These are phyloP conservation scores for Philypnodon macrostomus DNA, from an alignment of 2,797 vertebrate species.

Conservation along the genomic window DNA sequence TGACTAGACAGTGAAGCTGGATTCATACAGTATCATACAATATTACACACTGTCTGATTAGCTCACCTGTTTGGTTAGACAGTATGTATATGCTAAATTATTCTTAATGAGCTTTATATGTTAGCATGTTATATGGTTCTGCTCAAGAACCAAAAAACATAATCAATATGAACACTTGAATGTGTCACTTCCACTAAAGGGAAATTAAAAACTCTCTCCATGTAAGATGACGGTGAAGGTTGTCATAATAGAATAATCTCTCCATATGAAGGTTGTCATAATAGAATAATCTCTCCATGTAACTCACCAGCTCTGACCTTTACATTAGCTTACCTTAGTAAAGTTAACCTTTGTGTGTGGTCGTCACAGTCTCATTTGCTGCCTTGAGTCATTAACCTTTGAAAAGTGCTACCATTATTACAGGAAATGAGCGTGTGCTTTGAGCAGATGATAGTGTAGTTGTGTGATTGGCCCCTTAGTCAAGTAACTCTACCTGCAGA, in stretches of 20 bases:
- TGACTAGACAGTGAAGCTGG: conserved; percentile 47
- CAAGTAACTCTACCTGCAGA: conserved; percentile 60
- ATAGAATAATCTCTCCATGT: too few relatives aligned
- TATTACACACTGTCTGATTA: conserved; percentile 43
- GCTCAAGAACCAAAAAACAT: conserved; percentile 45
- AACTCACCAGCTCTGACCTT: conserved; percentile 41
- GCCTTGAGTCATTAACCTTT: conserved; percentile 54
- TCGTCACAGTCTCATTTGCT: conserved; percentile 46
- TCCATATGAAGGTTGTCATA: too few relatives aligned
- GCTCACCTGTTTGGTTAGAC: conserved; percentile 52
- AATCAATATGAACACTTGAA: conserved; percentile 22
- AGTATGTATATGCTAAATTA: conserved; percentile 25
- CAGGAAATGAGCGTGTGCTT: conserved; percentile 61
- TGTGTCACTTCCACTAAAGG: conserved; percentile 50
- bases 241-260: too few relatives aligned
- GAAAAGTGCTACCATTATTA: conserved; percentile 49
- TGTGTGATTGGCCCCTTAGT: conserved; percentile 47
- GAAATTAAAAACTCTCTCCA: conserved; percentile 50
- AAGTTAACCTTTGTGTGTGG: conserved; percentile 47
- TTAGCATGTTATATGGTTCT: conserved; percentile 18
- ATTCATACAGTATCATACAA: conserved; percentile 52
- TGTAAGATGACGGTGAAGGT: too few relatives aligned
- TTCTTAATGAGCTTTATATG: conserved; percentile 25
- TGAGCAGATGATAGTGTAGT: conserved; percentile 39
- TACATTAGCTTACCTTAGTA: conserved; percentile 31